Evolutionary conservation across 2,888 invertebrate species (phyloP).

Genomic region (Drosophila atroscutellata): DNA sequence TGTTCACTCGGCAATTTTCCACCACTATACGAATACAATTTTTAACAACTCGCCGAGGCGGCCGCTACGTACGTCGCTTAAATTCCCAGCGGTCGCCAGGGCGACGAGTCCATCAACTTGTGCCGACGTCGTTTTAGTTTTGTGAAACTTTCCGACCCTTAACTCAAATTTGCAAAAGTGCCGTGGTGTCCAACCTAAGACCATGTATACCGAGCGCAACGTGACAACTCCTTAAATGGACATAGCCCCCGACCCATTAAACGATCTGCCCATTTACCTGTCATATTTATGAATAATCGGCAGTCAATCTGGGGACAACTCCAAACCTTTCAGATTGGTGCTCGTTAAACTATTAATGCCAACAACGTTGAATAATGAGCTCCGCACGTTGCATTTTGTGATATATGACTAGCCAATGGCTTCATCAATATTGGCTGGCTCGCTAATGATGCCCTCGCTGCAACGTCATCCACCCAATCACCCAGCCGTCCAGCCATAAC

Average conservation of each 20-base stretch:
- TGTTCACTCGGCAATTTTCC: conserved; percentile 71
- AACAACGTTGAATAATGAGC: conserved; percentile 79
- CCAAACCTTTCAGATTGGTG: conserved; percentile 33
- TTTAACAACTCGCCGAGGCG: conserved; percentile 74
- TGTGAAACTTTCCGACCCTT: conserved; percentile 44
- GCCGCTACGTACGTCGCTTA: conserved; percentile 77
- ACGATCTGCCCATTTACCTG: conserved; percentile 36
- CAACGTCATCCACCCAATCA: conserved; percentile 38
- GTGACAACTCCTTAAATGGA: conserved; percentile 3
- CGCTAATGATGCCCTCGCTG: conserved; percentile 38
- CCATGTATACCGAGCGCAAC: background rate
- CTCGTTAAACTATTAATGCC: conserved; percentile 71
- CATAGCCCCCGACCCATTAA: conserved; percentile 9
- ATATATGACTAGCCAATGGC: conserved; percentile 43
- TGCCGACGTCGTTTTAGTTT: conserved; percentile 43
- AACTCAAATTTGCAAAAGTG: conserved; percentile 63
- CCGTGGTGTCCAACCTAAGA: conserved; percentile 13
- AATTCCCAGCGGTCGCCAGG: conserved; percentile 57
- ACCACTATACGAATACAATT: conserved; percentile 76
- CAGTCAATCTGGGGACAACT: conserved; percentile 5
- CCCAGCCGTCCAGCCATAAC: background rate
- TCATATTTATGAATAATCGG: conserved; percentile 54
- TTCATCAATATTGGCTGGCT: conserved; percentile 67
- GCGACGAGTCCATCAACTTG: conserved; percentile 57
- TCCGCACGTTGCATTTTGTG: conserved; percentile 52